Evolutionary conservation across 2,113 vertebrate genomes (phyloP).

Genomic region (Hippocampus mohnikei): DNA sequence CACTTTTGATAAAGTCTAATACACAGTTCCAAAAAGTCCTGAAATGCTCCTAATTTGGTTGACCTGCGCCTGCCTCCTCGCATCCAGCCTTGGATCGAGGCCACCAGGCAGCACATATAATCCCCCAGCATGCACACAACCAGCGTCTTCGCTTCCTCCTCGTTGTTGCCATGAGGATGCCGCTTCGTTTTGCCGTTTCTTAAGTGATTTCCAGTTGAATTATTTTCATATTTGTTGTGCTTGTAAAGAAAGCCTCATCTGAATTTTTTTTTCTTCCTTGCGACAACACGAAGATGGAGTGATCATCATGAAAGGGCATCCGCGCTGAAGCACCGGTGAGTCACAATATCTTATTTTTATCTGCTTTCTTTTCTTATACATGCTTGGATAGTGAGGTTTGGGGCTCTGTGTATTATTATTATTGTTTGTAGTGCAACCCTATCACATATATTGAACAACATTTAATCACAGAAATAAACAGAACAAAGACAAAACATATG

Average conservation of each 20-base stretch:
- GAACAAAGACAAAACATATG: too few species aligned
- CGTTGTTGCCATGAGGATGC: constrained; percentile 60
- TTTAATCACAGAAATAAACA: too few species aligned
- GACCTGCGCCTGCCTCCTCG: constrained; percentile 52
- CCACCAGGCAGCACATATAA: constrained; percentile 63
- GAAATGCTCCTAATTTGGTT: constrained; percentile 54
- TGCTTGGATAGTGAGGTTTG: not conserved
- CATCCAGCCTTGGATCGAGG: constrained; percentile 55
- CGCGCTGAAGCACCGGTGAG: constrained; percentile 51
- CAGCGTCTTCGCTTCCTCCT: constrained; percentile 15
- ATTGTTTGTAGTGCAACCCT: not conserved
- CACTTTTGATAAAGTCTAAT: not conserved
- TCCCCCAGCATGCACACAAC: constrained; percentile 52
- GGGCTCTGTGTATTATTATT: not conserved
- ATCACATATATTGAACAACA: too few species aligned
- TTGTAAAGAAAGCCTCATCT: not conserved
- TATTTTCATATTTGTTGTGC: not conserved
- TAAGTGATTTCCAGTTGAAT: not conserved
- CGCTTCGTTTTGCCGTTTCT: not conserved
- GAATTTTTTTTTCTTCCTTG: not conserved
- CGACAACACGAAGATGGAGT: constrained; percentile 15
- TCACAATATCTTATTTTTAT: constrained; percentile 19
- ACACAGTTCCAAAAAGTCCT: not conserved
- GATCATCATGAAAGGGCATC: constrained; percentile 19
- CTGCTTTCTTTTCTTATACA: constrained; percentile 8